Conservation (phyloP, 2,888 invertebrate species). For the Heliothis peltigera region DNA sequence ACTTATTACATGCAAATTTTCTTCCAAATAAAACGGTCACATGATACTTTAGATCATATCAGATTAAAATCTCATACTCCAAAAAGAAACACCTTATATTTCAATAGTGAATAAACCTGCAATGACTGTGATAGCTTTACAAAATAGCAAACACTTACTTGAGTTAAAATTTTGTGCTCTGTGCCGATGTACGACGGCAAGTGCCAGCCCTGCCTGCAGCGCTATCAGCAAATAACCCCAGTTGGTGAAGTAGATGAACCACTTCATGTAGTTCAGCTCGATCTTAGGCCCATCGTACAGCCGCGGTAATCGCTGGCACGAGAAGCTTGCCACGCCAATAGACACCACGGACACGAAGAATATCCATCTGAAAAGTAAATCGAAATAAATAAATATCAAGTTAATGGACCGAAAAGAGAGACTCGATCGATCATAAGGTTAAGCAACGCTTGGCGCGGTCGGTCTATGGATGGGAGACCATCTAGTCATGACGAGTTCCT, state of each 20-base stretch:
- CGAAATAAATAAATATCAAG: not conserved
- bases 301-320: constrained; percentile 80
- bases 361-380: constrained; percentile 82
- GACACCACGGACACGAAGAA: constrained; percentile 87
- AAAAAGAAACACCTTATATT: too few relatives aligned
- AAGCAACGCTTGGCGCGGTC: too few relatives aligned
- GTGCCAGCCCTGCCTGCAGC: constrained; percentile 89
- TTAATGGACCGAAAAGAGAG: too few relatives aligned
- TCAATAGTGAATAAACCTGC: too few relatives aligned
- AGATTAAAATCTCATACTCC: too few relatives aligned
- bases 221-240: constrained; percentile 92
- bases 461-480: too few relatives aligned
- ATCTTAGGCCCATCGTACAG: constrained; percentile 77
- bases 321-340: constrained; percentile 83
- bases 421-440: too few relatives aligned
- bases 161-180: constrained; percentile 74
- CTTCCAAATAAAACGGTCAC: too few relatives aligned
- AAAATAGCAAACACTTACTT: constrained; percentile 69
- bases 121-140: too few relatives aligned
- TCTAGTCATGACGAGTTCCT: too few relatives aligned
- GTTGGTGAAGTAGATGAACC: constrained; percentile 93
- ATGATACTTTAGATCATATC: too few relatives aligned
- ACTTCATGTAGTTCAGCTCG: constrained; percentile 89
- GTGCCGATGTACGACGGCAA: constrained; percentile 86
- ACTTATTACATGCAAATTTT: too few relatives aligned